phyloP scores from a whole-genome alignment of 2,113 vertebrate species.

The Onychorhynchus coronatus region DNA sequence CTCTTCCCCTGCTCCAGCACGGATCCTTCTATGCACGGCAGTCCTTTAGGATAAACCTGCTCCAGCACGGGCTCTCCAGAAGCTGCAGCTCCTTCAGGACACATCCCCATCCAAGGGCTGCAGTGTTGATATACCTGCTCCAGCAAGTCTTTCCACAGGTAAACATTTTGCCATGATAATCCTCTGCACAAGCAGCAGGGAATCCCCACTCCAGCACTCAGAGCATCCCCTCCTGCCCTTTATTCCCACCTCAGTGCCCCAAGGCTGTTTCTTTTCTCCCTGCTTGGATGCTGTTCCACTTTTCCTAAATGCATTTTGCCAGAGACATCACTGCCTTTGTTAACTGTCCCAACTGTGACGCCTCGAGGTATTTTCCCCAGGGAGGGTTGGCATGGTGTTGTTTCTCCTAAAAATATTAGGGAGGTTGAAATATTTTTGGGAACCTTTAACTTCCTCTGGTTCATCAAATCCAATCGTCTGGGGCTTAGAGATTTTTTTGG shows the following conservation, averaged over 20 bases:
- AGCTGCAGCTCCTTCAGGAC: background rate
- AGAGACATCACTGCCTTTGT: background rate
- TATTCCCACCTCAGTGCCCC: background rate
- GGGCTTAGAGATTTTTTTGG: background rate
- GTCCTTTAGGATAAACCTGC: background rate
- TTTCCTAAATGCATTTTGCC: fast-evolving
- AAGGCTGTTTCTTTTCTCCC: fast-evolving
- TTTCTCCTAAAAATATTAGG: fast-evolving
- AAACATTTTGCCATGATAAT: fast-evolving
- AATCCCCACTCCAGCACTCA: fast-evolving
- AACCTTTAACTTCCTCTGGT: background rate
- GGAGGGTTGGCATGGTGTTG: background rate
- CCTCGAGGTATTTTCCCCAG: background rate
- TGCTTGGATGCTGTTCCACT: fast-evolving
- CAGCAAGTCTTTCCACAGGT: background rate
- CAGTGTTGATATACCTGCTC: fast-evolving
- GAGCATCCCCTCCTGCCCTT: fast-evolving
- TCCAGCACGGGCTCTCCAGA: fast-evolving
- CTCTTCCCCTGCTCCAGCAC: background rate
- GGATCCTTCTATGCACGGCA: background rate
- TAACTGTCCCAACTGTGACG: background rate
- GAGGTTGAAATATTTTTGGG: fast-evolving
- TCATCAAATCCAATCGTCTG: fast-evolving
- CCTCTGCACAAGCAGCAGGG: background rate
- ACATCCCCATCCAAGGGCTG: fast-evolving